These are phyloP conservation scores for Charadrius vociferus DNA, from an alignment of 2,113 vertebrate species.

Conservation along the genomic window DNA sequence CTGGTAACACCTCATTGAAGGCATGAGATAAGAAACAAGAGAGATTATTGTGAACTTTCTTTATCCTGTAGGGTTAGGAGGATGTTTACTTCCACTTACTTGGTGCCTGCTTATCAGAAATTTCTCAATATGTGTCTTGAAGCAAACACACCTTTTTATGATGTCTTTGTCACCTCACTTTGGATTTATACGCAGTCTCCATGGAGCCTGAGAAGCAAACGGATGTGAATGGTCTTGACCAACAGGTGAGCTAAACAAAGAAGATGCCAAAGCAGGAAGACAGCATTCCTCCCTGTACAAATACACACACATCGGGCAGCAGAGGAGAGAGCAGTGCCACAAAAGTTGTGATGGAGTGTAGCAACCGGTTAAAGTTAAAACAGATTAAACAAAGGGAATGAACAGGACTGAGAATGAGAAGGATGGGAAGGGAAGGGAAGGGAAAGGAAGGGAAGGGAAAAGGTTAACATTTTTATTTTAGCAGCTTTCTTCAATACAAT, in stretches of 20 bases:
- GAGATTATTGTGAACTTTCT: constrained; percentile 51
- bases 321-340: not conserved
- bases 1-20: constrained; percentile 16
- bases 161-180: constrained; percentile 48
- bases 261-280: constrained; percentile 29
- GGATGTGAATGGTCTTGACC: constrained; percentile 28
- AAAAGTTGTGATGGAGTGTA: not conserved
- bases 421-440: not conserved
- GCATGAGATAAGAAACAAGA: constrained; percentile 63
- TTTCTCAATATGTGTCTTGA: constrained; percentile 51
- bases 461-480: not conserved
- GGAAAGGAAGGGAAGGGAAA: not conserved
- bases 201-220: constrained; percentile 46
- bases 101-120: constrained; percentile 22
- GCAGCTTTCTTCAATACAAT: not conserved
- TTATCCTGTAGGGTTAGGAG: constrained; percentile 9
- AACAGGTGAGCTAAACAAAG: constrained; percentile 16
- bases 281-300: constrained; percentile 13
- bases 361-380: constrained; percentile 14
- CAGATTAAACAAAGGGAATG: not conserved
- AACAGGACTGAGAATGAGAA: not conserved
- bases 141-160: constrained; percentile 56
- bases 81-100: constrained; percentile 64
- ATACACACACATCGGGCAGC: not conserved
- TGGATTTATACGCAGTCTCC: constrained; percentile 36